Evolutionary conservation across 53 echinoderm and acorn worm species (phyloP).

Genomic region (Holothuria scabra): DNA sequence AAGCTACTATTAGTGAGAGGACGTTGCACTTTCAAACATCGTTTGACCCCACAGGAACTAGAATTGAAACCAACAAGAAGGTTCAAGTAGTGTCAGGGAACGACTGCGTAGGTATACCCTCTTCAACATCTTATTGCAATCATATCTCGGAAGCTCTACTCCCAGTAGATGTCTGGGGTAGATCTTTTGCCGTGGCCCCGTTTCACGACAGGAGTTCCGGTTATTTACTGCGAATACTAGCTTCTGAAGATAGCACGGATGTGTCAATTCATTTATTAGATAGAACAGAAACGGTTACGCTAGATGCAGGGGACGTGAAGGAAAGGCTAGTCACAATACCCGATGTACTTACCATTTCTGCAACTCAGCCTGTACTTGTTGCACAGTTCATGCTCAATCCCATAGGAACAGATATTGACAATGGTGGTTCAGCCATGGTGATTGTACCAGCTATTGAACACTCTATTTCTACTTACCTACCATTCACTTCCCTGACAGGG

Average conservation of each 20-base stretch:
- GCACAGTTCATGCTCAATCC: neutral
- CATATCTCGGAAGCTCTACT: slow-evolving; percentile 1
- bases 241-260: slow-evolving; percentile 3
- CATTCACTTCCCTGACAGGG: neutral
- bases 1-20: neutral
- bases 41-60: slow-evolving; percentile 26
- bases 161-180: slow-evolving; percentile 5
- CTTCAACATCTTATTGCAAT: neutral
- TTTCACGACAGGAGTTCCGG: slow-evolving; percentile 17
- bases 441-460: slow-evolving; percentile 8
- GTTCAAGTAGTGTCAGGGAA: slow-evolving; percentile 13
- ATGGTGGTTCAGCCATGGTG: slow-evolving; percentile 20
- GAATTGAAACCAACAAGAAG: neutral
- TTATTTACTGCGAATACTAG: neutral
- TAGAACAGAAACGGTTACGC: neutral
- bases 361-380: slow-evolving; percentile 19
- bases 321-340: neutral
- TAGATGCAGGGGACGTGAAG: neutral
- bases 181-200: neutral
- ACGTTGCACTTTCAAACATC: slow-evolving; percentile 8
- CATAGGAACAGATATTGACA: neutral
- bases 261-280: neutral
- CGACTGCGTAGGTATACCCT: neutral
- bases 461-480: neutral
- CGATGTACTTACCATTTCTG: neutral